Conservation (phyloP, 2,888 invertebrate species). For the Pammene aurita region DNA sequence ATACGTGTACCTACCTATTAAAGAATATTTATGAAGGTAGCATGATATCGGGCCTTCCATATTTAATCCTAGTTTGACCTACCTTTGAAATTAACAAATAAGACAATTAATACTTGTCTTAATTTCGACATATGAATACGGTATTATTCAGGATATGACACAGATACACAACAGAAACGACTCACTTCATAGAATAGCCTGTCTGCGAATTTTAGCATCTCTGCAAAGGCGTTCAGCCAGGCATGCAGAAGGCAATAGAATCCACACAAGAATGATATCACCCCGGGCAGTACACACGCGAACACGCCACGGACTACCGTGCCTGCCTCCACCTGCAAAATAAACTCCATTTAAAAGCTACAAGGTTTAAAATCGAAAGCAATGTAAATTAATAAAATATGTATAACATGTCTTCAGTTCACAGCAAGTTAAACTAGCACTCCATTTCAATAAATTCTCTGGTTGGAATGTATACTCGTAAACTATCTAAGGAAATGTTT, state of each 20-base stretch:
- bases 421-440: slow-evolving; percentile 15
- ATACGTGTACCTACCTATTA: no score
- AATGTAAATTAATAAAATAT: slow-evolving; percentile 2
- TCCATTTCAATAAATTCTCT: slow-evolving; percentile 32
- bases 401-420: slow-evolving; percentile 1
- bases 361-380: slow-evolving; percentile 9
- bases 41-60: not conserved
- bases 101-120: no score
- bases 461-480: slow-evolving; percentile 26
- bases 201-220: slow-evolving; percentile 93
- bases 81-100: not conserved
- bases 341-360: slow-evolving; percentile 12
- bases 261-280: slow-evolving; percentile 87
- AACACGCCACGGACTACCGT: slow-evolving; percentile 85
- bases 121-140: not conserved
- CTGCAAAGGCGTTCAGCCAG: slow-evolving; percentile 96
- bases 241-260: slow-evolving; percentile 95
- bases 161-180: slow-evolving; percentile 1
- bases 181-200: slow-evolving; percentile 85
- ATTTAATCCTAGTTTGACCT: not conserved
- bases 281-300: slow-evolving; percentile 89
- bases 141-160: not conserved
- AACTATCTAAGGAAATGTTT: slow-evolving; percentile 19
- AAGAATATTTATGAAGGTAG: no score
- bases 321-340: slow-evolving; percentile 68